Base-by-base conservation (phyloP, 1,140 invertebrate genomes). In the Drosophila quadrilineata region DNA sequence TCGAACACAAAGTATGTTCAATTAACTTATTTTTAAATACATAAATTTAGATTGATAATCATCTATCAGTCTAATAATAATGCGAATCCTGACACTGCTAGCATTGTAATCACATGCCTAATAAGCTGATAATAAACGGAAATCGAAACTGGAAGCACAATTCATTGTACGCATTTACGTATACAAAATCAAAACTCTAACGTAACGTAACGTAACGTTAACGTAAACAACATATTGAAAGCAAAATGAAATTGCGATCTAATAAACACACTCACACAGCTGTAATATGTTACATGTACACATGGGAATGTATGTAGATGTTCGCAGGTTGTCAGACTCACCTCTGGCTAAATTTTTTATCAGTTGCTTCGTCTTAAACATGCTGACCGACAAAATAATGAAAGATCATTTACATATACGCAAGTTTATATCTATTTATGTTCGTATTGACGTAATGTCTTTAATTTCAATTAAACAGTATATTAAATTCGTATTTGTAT, bases 331-430 rank as follows among this genome's bases (percentile, higher is more conserved):
- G 6, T 3, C 16, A 19, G 3, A 12, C 59, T 88, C 82, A 88
- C 86, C 85, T 82, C 75, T 86, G 6, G 71, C 66, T 66, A 82
- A 75, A 46, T 77, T 67, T 48, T 82, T 69, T 21, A 85, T 40
- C 41, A 88, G 66, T 41, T 76, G 67, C 56, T 72, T 86, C 48
- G 85, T 75, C 50, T 88, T 88, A 24, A 88, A 86, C 86, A 88
- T 88, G 48, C 48, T 74, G 50, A 29, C 9, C 48, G 52, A 41
- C 14, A 17, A n/a, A n/a, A 8, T 16, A 26, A 64, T 48, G 21
- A 52, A 71, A 31, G 17, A 28, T 38, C 69, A 76, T 82, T 76
- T 50, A 72, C 26, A 26, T 58, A 58, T 38, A 19, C 10, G 38
- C 35, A 12, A 6, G 10, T 29, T n/a, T 26, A 10, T 36, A 6